Evolutionary conservation across 2,797 vertebrate species (phyloP).

Genomic region (Ispidina lecontei): DNA sequence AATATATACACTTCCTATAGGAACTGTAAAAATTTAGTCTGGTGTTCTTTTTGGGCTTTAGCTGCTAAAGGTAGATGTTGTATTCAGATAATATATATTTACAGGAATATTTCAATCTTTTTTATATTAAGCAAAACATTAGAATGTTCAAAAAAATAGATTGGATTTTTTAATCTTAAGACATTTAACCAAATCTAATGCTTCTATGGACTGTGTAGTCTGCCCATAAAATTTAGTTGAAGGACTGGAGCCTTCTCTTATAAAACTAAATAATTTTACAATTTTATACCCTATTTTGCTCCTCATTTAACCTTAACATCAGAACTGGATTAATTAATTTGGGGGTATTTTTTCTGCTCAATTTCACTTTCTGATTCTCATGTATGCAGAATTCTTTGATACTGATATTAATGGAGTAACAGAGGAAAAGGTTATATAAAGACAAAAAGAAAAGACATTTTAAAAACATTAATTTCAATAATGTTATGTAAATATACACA

Average conservation of each 20-base stretch:
- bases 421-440: neutral
- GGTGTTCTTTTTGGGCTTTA: neutral
- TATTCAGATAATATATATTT: neutral
- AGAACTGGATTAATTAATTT: neutral
- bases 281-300: neutral
- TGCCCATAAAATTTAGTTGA: neutral
- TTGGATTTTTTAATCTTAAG: neutral
- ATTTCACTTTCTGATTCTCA: neutral
- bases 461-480: neutral
- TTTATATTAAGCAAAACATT: neutral
- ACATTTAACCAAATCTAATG: neutral
- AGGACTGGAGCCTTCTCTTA: neutral
- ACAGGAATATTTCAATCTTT: neutral
- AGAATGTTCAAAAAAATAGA: neutral
- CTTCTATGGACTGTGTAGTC: neutral
- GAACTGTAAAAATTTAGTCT: neutral
- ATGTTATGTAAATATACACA: neutral
- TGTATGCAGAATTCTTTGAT: neutral
- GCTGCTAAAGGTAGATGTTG: neutral
- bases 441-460: neutral
- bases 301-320: neutral
- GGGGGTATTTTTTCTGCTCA: neutral
- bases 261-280: neutral
- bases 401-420: neutral
- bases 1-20: neutral